Evolutionary conservation across 2,113 vertebrate genomes (phyloP), one percentile per base, ranked within the genome.

Genomic region (Pterocles burchelli): DNA sequence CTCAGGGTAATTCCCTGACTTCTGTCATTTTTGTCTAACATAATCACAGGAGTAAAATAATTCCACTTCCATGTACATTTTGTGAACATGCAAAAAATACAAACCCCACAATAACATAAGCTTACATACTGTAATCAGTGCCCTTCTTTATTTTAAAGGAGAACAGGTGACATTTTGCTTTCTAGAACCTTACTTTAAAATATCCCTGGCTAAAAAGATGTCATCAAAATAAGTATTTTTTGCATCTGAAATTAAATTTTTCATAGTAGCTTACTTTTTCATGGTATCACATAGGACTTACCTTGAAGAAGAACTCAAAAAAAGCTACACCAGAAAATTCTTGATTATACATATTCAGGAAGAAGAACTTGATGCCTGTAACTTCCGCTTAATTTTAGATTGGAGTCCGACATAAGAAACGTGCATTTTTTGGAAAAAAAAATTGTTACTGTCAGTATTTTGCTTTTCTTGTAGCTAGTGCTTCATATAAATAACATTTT

Each of bases 321-420:
- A 90, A 66, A 88, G 26, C 72, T 83, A 16, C 38, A 59, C 67
- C 52, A 89, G 87, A 89, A 94, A 94, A 95, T 83, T 79, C 78
- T 96, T 68, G 68, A 75, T 62, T 54, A 45, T 91, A 94, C 65
- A 9, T 91, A 72, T 93, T 95, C 3, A 36, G 31, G 57, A 90
- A 76, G 78, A 78, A 89, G 71, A 84, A 90, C 87, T 92, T 61
- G 63, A 83, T 95, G 88, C 85, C 90, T 95, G 88, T 93, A 58
- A 94, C 72, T 96, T 94, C 92, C 88, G 78, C 89, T 96, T 67
- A 74, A 92, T 97, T 96, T 96, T 96, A 76, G 88, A 83, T 88
- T 87, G 77, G 85, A 95, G 90, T 73, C 81, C 93, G 92, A 61
- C 77, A 63, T 83, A 96, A 94, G 90, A 97, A 95, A 93, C 89